Percentiles rank a stretch among this genome's conserved stretches.
phyloP scores from a whole-genome alignment of 1,140 invertebrate genomes.

The Drosophila malerkotliana region DNA sequence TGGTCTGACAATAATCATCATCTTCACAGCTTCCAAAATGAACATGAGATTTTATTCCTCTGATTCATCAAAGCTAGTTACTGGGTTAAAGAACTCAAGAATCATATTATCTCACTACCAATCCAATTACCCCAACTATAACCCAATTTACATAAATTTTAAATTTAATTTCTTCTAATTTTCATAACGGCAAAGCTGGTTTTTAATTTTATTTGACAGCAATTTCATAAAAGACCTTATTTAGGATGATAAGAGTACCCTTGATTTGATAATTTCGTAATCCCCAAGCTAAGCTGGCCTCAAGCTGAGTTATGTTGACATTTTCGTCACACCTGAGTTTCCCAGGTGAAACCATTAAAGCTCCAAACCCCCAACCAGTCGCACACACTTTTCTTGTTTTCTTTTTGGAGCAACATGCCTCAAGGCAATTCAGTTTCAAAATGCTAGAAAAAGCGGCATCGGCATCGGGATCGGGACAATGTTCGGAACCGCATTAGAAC shows the following conservation, averaged over 20 bases:
- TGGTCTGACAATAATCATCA: slow-evolving; percentile 22
- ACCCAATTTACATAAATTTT: background rate
- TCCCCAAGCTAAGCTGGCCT: slow-evolving; percentile 10
- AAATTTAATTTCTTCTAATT: background rate
- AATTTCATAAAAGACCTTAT: background rate
- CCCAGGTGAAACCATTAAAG: slow-evolving; percentile 16
- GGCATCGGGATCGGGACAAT: slow-evolving; percentile 6
- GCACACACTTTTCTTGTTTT: slow-evolving; percentile 5
- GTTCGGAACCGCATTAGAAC: slow-evolving; percentile 48
- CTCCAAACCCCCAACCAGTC: background rate
- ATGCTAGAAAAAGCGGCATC: slow-evolving; percentile 2
- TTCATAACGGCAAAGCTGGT: background rate
- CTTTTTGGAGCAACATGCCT: slow-evolving; percentile 17
- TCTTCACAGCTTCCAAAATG: slow-evolving; percentile 15
- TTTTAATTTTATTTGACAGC: background rate
- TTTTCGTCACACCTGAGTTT: slow-evolving; percentile 38
- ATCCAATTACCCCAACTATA: slow-evolving; percentile 3
- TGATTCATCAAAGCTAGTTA: background rate
- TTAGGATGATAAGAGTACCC: slow-evolving; percentile 6
- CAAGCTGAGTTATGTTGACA: slow-evolving; percentile 26
- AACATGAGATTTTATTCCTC: slow-evolving; percentile 6
- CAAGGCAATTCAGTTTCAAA: slow-evolving; percentile 42
- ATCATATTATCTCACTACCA: background rate
- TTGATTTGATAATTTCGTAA: slow-evolving; percentile 35
- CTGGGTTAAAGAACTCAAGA: too few relatives aligned